phyloP scores from a whole-genome alignment of 1,140 invertebrate genomes.

The Spodoptera frugiperda region DNA sequence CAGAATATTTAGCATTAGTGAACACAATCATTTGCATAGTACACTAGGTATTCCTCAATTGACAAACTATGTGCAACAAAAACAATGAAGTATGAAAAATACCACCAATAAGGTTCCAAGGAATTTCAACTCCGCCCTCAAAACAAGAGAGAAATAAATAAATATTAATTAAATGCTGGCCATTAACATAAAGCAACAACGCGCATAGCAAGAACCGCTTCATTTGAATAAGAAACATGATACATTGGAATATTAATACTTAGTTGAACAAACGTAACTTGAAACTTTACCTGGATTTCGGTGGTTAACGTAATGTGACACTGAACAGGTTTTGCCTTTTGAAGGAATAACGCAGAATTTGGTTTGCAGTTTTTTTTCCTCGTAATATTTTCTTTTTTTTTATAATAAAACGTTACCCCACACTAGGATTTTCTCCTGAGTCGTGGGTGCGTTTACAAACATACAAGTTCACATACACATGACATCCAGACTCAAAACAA shows the following conservation, averaged over 20 bases:
- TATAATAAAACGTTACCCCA: no score
- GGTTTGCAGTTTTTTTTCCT: no score
- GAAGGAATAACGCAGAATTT: no score
- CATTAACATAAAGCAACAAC: conserved; percentile 35
- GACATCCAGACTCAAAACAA: no score
- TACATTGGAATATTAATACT: conserved; percentile 38
- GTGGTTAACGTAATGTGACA: conserved; percentile 7
- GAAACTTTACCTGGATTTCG: conserved; percentile 16
- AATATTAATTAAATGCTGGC: conserved; percentile 40
- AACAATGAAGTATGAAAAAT: not conserved
- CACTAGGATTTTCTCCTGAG: no score
- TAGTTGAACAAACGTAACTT: conserved; percentile 4
- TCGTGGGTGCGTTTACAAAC: no score
- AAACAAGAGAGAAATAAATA: conserved; percentile 34
- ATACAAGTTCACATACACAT: no score
- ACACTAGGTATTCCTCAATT: not conserved
- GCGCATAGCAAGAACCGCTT: conserved; percentile 15
- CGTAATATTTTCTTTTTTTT: no score
- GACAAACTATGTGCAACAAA: not conserved
- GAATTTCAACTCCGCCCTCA: not conserved
- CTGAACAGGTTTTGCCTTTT: conserved; percentile 14
- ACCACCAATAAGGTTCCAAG: not conserved
- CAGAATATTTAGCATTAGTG: conserved; percentile 13
- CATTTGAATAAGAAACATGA: conserved; percentile 46
- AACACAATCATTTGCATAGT: not conserved